A percentile compares a stretch with the other conserved stretches of the same genome.
Conservation (phyloP, 2,113 vertebrate genomes). For the Fulica atra region DNA sequence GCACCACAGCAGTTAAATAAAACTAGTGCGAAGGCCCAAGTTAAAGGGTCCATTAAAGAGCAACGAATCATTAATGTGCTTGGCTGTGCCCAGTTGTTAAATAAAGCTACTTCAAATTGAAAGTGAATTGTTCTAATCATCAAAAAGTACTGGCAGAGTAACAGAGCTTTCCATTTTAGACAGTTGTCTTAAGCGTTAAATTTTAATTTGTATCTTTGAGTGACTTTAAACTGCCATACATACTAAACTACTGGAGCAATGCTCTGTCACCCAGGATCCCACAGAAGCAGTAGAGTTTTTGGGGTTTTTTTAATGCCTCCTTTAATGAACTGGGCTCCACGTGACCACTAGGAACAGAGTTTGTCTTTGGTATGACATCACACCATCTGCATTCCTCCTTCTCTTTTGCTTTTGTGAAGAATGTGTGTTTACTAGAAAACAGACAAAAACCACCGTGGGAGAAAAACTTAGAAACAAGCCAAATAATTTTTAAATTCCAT, state of each 20-base stretch:
- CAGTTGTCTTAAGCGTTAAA: background rate
- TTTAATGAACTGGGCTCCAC: background rate
- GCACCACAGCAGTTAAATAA: background rate
- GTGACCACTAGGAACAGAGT: background rate
- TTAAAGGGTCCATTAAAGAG: conserved; percentile 28
- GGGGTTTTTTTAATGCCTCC: background rate
- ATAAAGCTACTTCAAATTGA: background rate
- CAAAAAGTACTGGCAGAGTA: background rate
- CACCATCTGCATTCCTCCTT: background rate
- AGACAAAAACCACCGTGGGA: background rate
- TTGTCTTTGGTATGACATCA: background rate
- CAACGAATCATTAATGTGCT: background rate
- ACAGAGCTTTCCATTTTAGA: background rate
- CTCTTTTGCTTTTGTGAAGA: background rate
- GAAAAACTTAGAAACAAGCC: background rate
- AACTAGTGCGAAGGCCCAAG: background rate
- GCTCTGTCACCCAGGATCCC: background rate
- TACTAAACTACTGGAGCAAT: background rate
- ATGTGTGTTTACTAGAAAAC: background rate
- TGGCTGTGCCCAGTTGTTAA: background rate
- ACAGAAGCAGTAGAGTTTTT: background rate
- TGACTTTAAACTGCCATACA: background rate
- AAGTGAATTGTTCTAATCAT: background rate
- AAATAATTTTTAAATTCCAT: background rate
- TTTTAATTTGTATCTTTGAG: background rate